Evolutionary conservation across 2,888 invertebrate species (phyloP).

Genomic region (Tetropium fuscum): DNA sequence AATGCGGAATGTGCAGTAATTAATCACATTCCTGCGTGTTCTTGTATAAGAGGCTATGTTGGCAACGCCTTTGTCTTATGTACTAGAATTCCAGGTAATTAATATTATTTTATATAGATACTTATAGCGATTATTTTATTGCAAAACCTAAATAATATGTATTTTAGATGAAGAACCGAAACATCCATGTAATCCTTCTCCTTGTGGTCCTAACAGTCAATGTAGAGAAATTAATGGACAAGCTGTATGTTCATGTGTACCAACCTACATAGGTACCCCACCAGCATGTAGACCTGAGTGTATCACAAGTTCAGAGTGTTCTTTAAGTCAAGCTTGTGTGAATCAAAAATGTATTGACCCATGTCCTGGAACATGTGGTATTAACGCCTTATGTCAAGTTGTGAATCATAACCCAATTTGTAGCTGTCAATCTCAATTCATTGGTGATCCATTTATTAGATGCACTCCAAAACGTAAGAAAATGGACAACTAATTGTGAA

Average conservation of each 20-base stretch:
- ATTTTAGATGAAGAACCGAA: conserved; percentile 59
- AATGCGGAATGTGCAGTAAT: conserved; percentile 82
- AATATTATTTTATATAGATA: conserved; percentile 2
- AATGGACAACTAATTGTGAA: conserved; percentile 56
- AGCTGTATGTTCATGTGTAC: conserved; percentile 80
- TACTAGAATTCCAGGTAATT: conserved; percentile 67
- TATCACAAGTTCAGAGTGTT: conserved; percentile 77
- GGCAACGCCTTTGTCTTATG: conserved; percentile 81
- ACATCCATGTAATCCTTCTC: conserved; percentile 77
- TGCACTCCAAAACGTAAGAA: conserved; percentile 69
- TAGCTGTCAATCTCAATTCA: conserved; percentile 73
- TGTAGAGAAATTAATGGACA: conserved; percentile 70
- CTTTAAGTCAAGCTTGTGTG: conserved; percentile 77
- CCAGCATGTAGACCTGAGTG: conserved; percentile 83
- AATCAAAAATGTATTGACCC: conserved; percentile 82
- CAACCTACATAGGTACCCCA: conserved; percentile 77
- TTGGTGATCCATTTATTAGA: conserved; percentile 71
- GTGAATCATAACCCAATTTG: conserved; percentile 86
- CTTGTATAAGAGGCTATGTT: conserved; percentile 76
- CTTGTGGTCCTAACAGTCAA: conserved; percentile 85
- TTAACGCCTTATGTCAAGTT: conserved; percentile 79
- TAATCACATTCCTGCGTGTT: conserved; percentile 83
- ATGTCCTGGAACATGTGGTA: conserved; percentile 79
- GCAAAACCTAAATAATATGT: background rate
- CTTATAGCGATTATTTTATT: background rate